Percentiles rank a stretch among this genome's conserved stretches.
Evolutionary conservation across 2,797 vertebrate genomes (phyloP).

Genomic region (Paguma larvata): DNA sequence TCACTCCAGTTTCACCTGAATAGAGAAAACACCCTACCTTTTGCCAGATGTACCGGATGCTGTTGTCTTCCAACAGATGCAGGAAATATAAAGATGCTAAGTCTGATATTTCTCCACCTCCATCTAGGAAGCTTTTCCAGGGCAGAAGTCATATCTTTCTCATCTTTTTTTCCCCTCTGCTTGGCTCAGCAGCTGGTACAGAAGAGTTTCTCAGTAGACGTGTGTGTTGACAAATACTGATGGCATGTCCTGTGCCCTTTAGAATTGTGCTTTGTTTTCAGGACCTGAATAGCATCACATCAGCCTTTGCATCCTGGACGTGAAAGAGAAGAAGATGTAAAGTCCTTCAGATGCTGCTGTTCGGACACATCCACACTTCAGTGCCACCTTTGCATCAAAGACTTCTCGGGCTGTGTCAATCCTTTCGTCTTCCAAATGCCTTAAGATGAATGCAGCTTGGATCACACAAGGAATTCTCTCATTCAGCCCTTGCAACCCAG

Average conservation of each 20-base stretch:
- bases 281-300: neutral
- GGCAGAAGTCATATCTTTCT: neutral
- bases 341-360: neutral
- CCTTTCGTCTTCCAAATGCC: neutral
- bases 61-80: neutral
- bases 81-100: conserved; percentile 15
- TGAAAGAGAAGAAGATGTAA: neutral
- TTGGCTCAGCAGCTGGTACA: neutral
- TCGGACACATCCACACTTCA: neutral
- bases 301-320: neutral
- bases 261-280: conserved; percentile 3
- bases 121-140: neutral
- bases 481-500: neutral
- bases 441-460: neutral
- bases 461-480: neutral
- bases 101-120: neutral
- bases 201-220: neutral
- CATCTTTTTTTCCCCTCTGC: neutral
- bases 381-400: neutral
- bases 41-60: neutral
- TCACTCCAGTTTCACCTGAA: neutral
- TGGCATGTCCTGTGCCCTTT: neutral
- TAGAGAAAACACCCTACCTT: neutral
- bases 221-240: neutral
- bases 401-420: neutral